phyloP scores from a whole-genome alignment of 2,113 vertebrate species.

The Pogonocichla stellata region DNA sequence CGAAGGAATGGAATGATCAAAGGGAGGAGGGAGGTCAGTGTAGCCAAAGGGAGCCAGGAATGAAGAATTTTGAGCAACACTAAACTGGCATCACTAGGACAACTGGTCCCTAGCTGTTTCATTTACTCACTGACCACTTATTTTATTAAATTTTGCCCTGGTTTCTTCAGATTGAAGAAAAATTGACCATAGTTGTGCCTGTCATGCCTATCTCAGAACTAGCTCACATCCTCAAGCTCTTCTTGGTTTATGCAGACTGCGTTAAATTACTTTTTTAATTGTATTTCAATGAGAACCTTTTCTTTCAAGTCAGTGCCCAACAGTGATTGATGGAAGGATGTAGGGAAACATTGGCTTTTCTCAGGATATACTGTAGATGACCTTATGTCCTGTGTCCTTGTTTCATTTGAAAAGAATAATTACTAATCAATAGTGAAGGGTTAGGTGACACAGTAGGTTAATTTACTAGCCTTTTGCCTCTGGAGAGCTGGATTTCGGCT shows the following conservation, averaged over 20 bases:
- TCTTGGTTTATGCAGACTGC: constrained; percentile 21
- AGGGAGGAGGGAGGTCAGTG: not conserved
- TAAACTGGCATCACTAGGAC: not conserved
- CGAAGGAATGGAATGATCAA: not conserved
- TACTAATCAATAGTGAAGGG: constrained; percentile 71
- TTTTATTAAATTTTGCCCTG: not conserved
- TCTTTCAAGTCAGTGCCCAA: constrained; percentile 46
- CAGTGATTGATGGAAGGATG: constrained; percentile 54
- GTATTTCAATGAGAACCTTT: constrained; percentile 57
- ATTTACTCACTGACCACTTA: not conserved
- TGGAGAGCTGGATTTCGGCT: constrained; percentile 48
- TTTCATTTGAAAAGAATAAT: constrained; percentile 74
- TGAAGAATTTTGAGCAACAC: not conserved
- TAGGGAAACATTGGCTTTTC: constrained; percentile 64
- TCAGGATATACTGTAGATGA: constrained; percentile 53
- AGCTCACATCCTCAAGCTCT: not conserved
- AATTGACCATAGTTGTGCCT: not conserved
- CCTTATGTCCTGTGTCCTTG: constrained; percentile 63
- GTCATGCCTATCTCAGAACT: not conserved
- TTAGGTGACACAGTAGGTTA: constrained; percentile 70
- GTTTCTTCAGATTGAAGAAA: not conserved
- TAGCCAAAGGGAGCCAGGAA: not conserved
- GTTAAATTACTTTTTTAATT: constrained; percentile 63
- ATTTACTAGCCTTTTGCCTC: constrained; percentile 67
- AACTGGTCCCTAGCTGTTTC: not conserved